Evolutionary conservation across 2,113 vertebrate species (phyloP), one percentile per base, ranked within the genome.

Genomic region (Delphinapterus leucas): DNA sequence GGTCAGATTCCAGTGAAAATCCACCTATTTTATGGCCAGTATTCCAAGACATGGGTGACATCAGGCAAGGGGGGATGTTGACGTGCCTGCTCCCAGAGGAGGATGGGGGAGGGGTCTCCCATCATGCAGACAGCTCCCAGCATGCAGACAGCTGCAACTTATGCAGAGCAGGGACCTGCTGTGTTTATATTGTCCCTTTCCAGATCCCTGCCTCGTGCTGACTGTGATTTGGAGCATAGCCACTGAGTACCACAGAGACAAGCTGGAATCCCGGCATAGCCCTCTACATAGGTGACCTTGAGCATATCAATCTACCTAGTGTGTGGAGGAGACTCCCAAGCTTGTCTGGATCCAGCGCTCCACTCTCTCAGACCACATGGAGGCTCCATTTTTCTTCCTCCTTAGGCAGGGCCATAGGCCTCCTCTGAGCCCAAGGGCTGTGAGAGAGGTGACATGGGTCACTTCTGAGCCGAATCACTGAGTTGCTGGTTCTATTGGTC

Each of bases 131-230:
- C 1, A 55, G 47, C 1, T 6, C 76, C 36, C 38, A 3, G 26
- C 8, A 1, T 20, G n/a, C 12, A 9, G 58, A 44, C 2, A 55
- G 47, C 2, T 6, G 58, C 11, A 1, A 31, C 3, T 13, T 21
- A 1, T 1, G 8, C 21, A 20, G 55, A 53, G 25, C 21, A 25
- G 25, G 23, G n/a, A 41, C 1, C 2, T 1, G 13, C n/a, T 38
- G 28, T 3, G 26, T 44, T 77, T n/a, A 12, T 1, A 2, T 18
- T 3, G 15, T 86, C 53, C 33, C 65, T 44, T 41, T 55, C 8
- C 47, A 13, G 6, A 38, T 9, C 28, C 12, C 31, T 23, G 6
- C n/a, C 25, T 33, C 1, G 12, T 18, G 8, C 49, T 28, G 33
- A 36, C 63, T 38, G 12, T 33, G 38, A 53, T 11, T 26, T 36